These are phyloP conservation scores for Tragelaphus scriptus DNA, from an alignment of 2,113 vertebrate species.

Conservation along the genomic window DNA sequence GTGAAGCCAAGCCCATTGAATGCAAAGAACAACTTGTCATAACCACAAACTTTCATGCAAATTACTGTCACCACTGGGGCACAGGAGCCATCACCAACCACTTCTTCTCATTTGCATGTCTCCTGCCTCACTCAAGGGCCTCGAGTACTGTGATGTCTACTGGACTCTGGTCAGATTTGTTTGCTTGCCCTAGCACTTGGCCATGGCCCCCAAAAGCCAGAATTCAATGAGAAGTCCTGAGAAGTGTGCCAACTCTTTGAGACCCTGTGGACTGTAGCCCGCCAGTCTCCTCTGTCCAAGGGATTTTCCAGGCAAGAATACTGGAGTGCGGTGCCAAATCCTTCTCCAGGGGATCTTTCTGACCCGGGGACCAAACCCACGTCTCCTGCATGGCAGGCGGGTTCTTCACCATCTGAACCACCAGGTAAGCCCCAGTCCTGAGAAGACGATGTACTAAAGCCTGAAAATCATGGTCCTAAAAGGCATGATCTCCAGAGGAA, in stretches of 20 bases:
- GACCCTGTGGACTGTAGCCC: neutral
- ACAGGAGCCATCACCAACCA: fast-evolving
- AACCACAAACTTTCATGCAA: neutral
- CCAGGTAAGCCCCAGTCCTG: neutral
- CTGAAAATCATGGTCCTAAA: neutral
- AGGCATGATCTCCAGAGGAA: neutral
- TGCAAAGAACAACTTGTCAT: neutral
- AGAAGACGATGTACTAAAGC: neutral
- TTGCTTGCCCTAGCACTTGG: neutral
- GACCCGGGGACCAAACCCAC: neutral
- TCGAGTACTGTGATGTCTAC: no score
- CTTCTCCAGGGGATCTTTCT: neutral
- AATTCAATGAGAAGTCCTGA: neutral
- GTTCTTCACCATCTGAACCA: neutral
- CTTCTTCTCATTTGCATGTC: neutral
- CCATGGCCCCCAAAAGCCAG: neutral
- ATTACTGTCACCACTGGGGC: neutral
- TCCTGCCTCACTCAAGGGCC: neutral
- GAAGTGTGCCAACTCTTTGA: neutral
- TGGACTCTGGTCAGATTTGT: neutral
- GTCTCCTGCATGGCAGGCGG: neutral
- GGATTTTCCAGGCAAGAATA: neutral
- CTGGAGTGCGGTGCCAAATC: neutral
- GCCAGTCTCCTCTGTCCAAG: neutral
- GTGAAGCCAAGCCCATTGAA: neutral